These are phyloP conservation scores for Ictidomys tridecemlineatus DNA, from an alignment of 2,113 vertebrate species.

Conservation along the genomic window DNA sequence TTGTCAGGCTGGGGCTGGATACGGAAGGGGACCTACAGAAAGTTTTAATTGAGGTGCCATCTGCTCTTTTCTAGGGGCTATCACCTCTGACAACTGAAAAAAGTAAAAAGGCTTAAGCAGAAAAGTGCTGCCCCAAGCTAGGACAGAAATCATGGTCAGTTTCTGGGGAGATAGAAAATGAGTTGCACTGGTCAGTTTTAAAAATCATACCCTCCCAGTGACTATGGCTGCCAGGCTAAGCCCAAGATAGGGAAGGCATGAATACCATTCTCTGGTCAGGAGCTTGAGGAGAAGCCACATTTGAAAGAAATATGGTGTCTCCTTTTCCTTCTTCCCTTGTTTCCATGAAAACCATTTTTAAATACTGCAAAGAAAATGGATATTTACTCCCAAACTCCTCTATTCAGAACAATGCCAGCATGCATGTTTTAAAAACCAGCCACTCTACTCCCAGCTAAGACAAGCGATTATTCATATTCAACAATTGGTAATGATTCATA, in stretches of 20 bases:
- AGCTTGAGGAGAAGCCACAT: not conserved
- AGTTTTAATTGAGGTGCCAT: not conserved
- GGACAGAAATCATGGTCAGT: not conserved
- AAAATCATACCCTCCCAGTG: not conserved
- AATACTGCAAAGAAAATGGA: not conserved
- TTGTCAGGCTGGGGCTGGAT: not conserved
- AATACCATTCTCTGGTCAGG: accelerated
- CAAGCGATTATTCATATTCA: not conserved
- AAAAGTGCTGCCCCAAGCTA: not conserved
- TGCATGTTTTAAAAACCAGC: not conserved
- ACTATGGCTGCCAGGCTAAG: not conserved
- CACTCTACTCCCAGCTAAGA: not conserved
- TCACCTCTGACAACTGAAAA: not conserved
- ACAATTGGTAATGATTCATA: not conserved
- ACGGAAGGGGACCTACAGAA: not conserved
- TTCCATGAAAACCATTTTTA: constrained; percentile 17
- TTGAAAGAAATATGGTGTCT: not conserved
- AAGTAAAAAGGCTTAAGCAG: not conserved
- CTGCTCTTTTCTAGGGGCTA: not conserved
- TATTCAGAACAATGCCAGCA: not conserved
- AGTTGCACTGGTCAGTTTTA: not conserved
- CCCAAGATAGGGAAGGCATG: too few species aligned
- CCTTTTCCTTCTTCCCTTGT: not conserved
- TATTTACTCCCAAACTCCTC: not conserved
- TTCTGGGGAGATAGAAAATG: not conserved